Evolutionary conservation across 92 coral and sea anemone genomes (phyloP).

Genomic region (Ricordea florida): DNA sequence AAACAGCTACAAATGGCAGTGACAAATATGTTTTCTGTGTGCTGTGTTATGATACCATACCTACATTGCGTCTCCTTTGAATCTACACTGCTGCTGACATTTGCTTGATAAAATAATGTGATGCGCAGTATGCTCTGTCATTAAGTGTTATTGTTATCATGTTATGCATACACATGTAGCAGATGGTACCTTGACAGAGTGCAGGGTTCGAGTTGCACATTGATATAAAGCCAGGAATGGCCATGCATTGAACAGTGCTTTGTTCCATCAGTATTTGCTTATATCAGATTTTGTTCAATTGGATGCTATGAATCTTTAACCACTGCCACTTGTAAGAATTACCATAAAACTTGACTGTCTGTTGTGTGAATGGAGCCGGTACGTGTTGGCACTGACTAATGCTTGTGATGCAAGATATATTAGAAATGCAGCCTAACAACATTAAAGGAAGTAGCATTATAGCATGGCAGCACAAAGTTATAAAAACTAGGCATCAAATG

Average conservation of each 20-base stretch:
- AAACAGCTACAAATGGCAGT: not conserved
- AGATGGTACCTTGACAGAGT: constrained; percentile 4
- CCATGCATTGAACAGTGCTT: not conserved
- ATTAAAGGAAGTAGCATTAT: not conserved
- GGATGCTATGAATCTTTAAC: not conserved
- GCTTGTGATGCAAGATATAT: no score
- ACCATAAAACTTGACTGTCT: not conserved
- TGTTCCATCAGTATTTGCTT: not conserved
- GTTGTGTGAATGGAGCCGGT: not conserved
- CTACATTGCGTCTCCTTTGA: no score
- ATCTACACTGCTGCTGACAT: not conserved
- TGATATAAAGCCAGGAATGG: constrained; percentile 6
- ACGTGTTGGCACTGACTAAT: not conserved
- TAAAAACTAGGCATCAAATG: no score
- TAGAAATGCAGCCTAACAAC: not conserved
- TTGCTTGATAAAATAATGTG: not conserved
- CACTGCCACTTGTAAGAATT: constrained; percentile 1
- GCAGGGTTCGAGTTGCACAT: not conserved
- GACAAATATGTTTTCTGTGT: not conserved
- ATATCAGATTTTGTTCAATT: not conserved
- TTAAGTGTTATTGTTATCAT: not conserved
- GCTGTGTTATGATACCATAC: not conserved
- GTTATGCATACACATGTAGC: not conserved
- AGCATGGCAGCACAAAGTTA: no score
- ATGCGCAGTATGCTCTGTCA: constrained; percentile 5